Percentiles rank a stretch among this genome's conserved stretches.
phyloP scores from a whole-genome alignment of 2,113 vertebrate genomes.

The Meles meles region DNA sequence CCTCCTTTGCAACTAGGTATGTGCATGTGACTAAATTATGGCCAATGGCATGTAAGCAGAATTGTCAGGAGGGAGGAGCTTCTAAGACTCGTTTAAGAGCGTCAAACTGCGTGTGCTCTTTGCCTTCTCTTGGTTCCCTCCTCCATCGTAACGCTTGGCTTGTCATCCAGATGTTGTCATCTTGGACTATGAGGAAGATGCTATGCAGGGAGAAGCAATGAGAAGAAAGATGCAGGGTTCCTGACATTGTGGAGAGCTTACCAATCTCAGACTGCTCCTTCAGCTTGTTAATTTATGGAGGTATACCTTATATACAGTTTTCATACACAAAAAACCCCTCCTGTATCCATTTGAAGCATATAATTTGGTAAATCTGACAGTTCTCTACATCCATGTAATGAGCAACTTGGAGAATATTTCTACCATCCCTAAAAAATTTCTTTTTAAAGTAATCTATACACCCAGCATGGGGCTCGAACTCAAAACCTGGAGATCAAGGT shows the following conservation, averaged over 20 bases:
- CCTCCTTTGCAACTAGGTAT: not conserved
- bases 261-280: not conserved
- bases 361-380: not conserved
- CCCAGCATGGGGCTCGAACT: not conserved
- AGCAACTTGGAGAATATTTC: not conserved
- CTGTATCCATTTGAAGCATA: not conserved
- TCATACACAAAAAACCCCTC: not conserved
- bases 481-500: not conserved
- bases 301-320: not conserved
- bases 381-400: not conserved
- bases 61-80: not conserved
- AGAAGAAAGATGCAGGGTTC: not conserved
- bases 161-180: not conserved
- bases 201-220: not conserved
- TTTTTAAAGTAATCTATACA: not conserved
- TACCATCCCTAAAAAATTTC: not conserved
- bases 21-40: not conserved
- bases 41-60: not conserved
- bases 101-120: accelerated
- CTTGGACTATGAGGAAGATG: not conserved
- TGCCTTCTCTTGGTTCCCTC: not conserved
- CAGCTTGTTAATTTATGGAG: not conserved
- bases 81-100: not conserved
- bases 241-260: not conserved
- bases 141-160: not conserved